These are phyloP conservation scores for Rhysida immarginata DNA, from an alignment of 1,140 invertebrate species.

Conservation along the genomic window DNA sequence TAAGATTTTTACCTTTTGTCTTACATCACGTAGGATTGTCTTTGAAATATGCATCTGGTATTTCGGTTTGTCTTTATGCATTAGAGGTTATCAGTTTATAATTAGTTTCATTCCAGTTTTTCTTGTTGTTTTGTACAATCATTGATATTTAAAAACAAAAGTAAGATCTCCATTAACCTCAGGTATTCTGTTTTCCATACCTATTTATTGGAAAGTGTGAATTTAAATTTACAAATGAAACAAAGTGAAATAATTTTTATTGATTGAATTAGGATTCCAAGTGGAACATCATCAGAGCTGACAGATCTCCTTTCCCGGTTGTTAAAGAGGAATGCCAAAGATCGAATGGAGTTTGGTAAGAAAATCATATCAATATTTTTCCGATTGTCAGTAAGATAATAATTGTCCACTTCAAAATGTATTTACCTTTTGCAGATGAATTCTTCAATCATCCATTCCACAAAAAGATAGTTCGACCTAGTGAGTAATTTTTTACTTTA, in stretches of 20 bases:
- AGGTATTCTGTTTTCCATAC: too few species aligned
- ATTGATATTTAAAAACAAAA: neutral
- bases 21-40: too few species aligned
- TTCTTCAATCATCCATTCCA: conserved; percentile 89
- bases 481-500: conserved; percentile 3
- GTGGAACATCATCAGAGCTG: conserved; percentile 75
- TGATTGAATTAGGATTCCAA: conserved; percentile 55
- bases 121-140: neutral
- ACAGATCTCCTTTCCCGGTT: conserved; percentile 69
- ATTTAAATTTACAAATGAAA: neutral
- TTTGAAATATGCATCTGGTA: too few species aligned
- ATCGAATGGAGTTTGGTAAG: conserved; percentile 75
- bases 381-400: too few species aligned
- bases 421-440: conserved; percentile 39
- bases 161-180: too few species aligned
- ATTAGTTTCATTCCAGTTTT: too few species aligned
- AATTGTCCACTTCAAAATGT: too few species aligned
- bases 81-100: too few species aligned
- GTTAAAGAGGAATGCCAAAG: conserved; percentile 78
- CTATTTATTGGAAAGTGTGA: neutral
- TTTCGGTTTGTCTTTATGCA: too few species aligned
- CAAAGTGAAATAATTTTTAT: conserved; percentile 9
- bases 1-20: too few species aligned
- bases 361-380: neutral
- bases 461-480: conserved; percentile 35